phyloP scores from a whole-genome alignment of 92 coral and sea anemone species.

The Chrysogorgia sp. region DNA sequence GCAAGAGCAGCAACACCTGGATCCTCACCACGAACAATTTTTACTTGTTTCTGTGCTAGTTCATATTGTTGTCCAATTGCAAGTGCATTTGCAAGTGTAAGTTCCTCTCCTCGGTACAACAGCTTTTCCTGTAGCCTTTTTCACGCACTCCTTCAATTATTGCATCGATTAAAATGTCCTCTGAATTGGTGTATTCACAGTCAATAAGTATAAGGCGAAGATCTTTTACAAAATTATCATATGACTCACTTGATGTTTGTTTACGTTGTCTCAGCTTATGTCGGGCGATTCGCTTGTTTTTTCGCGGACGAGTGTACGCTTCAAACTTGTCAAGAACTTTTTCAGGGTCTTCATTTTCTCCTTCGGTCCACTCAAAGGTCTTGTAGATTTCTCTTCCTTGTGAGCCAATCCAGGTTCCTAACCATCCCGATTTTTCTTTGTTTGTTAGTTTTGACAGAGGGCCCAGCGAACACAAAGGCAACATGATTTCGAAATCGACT shows the following conservation, averaged over 20 bases:
- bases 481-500: no score
- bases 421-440: conserved; percentile 60
- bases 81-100: conserved; percentile 26
- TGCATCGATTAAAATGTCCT: conserved; percentile 58
- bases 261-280: conserved; percentile 51
- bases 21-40: no score
- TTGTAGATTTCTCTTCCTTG: conserved; percentile 59
- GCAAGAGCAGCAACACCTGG: no score
- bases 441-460: conserved; percentile 21
- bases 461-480: conserved; percentile 54
- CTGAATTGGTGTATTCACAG: conserved; percentile 52
- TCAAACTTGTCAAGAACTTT: conserved; percentile 61
- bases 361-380: conserved; percentile 50
- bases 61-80: conserved; percentile 32
- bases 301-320: conserved; percentile 51
- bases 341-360: conserved; percentile 59
- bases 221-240: conserved; percentile 57
- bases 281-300: conserved; percentile 47
- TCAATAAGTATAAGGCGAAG: conserved; percentile 53
- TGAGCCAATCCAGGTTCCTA: conserved; percentile 62
- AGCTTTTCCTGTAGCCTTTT: conserved; percentile 51
- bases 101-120: conserved; percentile 55
- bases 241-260: conserved; percentile 50
- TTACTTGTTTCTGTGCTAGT: conserved; percentile 49
- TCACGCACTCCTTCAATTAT: conserved; percentile 56